These are phyloP conservation scores for Cosmia pyralina DNA, from an alignment of 2,888 invertebrate genomes.

Conservation along the genomic window DNA sequence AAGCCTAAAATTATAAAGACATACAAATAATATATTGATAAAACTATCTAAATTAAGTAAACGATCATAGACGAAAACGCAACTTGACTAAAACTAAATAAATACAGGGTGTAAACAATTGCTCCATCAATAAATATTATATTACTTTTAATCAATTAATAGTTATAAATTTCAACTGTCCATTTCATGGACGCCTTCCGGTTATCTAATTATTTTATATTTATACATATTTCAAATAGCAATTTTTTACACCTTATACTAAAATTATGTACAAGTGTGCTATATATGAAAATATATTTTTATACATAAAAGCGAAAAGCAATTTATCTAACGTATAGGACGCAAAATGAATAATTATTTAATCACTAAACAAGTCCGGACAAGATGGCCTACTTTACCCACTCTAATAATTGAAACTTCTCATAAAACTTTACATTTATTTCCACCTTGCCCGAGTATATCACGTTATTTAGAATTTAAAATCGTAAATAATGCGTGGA, in stretches of 20 bases:
- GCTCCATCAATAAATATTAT: constrained; percentile 67
- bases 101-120: constrained; percentile 85
- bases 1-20: constrained; percentile 67
- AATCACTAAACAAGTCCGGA: constrained; percentile 62
- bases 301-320: constrained; percentile 74
- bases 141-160: constrained; percentile 47
- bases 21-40: constrained; percentile 58
- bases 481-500: constrained; percentile 69
- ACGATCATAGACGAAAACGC: constrained; percentile 71
- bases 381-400: constrained; percentile 50
- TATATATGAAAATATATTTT: constrained; percentile 82
- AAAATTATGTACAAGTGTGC: constrained; percentile 83
- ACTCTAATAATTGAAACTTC: constrained; percentile 63
- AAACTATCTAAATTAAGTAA: constrained; percentile 76
- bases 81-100: constrained; percentile 74
- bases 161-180: constrained; percentile 59
- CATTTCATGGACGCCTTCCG: constrained; percentile 77
- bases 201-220: constrained; percentile 63
- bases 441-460: constrained; percentile 63
- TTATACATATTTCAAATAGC: constrained; percentile 72
- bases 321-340: constrained; percentile 68
- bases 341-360: constrained; percentile 73
- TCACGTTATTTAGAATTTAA: constrained; percentile 68
- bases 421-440: constrained; percentile 52
- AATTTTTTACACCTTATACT: constrained; percentile 84